Evolutionary conservation across 2,888 invertebrate species (phyloP), one percentile per base, ranked within the genome.

Genomic region (Latheticus oryzae): DNA sequence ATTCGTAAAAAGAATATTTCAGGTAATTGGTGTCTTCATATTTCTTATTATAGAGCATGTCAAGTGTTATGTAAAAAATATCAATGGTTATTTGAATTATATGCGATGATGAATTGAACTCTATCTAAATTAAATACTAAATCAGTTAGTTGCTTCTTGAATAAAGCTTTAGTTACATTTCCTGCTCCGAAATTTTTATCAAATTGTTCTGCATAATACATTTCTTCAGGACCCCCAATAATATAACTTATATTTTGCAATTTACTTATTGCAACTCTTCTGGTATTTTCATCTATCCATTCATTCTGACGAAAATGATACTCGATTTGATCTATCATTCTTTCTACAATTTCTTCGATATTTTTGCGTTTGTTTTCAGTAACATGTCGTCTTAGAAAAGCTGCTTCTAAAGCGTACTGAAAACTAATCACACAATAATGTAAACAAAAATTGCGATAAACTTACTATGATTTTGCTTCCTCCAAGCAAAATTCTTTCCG

Each of bases 161-260:
- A 24, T 24, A 28, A 9, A 28, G 9, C 16, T 17, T 5, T 32
- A 21, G 23, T 58, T 53, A 68, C 68, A 43, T 62, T 52, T 38
- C 64, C 58, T 17, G 60, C 17, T 16, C 89, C 68, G 12, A 65
- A 16, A 32, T 63, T 23, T 32, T 62, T 40, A 28, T 64, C 63
- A 47, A 71, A 69, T 28, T 52, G 51, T 5, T 51, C 60, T 8
- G 59, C 58, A 17, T 69, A 57, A 9, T 64, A 64, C 38, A 69
- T 63, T 54, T 71, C 71, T 15, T 68, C 65, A 5, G 71, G 70
- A 5, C 63, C 66, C 7, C 69, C 70, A 11, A 69, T 63, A 28
- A 69, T 48, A 19, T 63, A 55, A 15, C 42, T 54, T n/a, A 66
- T 56, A 13, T 58, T 62, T 17, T 40, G 33, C 4, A 69, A 42